Evolutionary conservation across 1,140 invertebrate genomes (phyloP).

Genomic region (Elysia chlorotica): DNA sequence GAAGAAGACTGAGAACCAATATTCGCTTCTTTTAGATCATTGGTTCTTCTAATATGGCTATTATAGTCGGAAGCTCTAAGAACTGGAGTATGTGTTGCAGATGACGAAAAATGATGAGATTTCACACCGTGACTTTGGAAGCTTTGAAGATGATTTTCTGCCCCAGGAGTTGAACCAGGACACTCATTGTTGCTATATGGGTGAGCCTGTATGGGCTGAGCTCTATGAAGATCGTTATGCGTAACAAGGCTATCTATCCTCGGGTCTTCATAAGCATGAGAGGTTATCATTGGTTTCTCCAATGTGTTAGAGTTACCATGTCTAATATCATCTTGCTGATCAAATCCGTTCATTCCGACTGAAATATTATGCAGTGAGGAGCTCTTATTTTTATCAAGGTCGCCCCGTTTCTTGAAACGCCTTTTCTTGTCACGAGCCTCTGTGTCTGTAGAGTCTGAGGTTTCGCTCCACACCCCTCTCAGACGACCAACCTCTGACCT

Average conservation of each 20-base stretch:
- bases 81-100: too few species aligned
- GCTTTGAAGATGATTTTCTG: too few species aligned
- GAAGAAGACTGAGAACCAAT: neutral
- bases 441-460: conserved; percentile 54
- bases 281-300: neutral
- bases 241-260: neutral
- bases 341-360: too few species aligned
- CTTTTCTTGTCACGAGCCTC: conserved; percentile 38
- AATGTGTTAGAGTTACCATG: too few species aligned
- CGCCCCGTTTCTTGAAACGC: conserved; percentile 33
- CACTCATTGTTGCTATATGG: too few species aligned
- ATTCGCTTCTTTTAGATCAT: too few species aligned
- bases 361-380: conserved; percentile 39
- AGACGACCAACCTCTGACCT: neutral
- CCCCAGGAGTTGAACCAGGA: neutral
- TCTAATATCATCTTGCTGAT: too few species aligned
- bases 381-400: conserved; percentile 41
- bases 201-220: too few species aligned
- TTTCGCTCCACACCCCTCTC: conserved; percentile 27
- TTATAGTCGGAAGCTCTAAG: too few species aligned
- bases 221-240: neutral
- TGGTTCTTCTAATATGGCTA: too few species aligned
- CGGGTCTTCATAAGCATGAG: neutral
- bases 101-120: neutral
- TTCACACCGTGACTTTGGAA: neutral